Conservation (phyloP, 2,888 invertebrate genomes). For the Chrysopilus asiliformis region DNA sequence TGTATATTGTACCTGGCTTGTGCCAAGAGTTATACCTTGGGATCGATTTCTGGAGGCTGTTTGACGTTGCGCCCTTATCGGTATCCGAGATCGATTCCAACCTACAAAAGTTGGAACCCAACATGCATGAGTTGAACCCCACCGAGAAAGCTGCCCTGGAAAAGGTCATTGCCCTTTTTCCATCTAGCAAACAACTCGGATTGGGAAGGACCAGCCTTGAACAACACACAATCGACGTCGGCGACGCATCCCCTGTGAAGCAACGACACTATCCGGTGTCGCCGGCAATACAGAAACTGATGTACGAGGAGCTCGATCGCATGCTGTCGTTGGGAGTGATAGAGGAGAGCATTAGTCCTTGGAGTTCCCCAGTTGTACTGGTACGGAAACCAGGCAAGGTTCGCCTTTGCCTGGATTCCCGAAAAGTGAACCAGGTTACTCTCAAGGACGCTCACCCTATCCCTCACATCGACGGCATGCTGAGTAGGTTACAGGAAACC, state of each 20-base stretch:
- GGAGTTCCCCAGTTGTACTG: not conserved
- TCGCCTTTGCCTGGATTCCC: slow-evolving; percentile 10
- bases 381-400: not conserved
- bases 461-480: slow-evolving; percentile 16
- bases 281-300: not conserved
- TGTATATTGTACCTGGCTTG: too few species aligned
- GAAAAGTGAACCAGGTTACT: slow-evolving; percentile 17
- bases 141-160: too few species aligned
- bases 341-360: not conserved
- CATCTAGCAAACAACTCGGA: not conserved
- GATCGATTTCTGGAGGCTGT: too few species aligned
- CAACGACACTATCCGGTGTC: not conserved
- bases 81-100: too few species aligned
- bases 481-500: slow-evolving; percentile 17
- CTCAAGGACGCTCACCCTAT: slow-evolving; percentile 4
- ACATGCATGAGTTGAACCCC: too few species aligned
- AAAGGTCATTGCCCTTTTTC: too few species aligned
- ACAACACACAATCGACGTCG: not conserved
- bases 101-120: too few species aligned
- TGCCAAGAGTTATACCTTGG: too few species aligned
- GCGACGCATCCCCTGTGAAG: not conserved
- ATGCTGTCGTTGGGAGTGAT: not conserved
- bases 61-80: too few species aligned
- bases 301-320: not conserved
- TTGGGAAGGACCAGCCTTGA: not conserved